Conservation (phyloP, 2,797 vertebrate genomes). For the Hyperoplus lanceolatus region DNA sequence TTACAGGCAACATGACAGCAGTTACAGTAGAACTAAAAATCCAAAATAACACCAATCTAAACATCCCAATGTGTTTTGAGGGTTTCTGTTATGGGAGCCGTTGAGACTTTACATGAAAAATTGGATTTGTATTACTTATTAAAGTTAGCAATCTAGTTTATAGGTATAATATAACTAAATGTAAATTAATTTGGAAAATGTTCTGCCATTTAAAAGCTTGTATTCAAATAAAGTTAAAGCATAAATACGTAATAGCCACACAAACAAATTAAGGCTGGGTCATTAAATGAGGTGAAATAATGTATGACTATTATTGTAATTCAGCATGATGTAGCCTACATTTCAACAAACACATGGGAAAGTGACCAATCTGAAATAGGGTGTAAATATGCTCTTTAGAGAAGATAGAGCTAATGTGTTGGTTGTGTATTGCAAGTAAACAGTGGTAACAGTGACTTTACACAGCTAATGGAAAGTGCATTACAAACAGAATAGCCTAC, state of each 20-base stretch:
- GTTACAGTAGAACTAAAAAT: neutral
- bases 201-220: neutral
- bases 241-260: neutral
- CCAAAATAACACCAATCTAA: no score
- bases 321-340: neutral
- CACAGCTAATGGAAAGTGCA: neutral
- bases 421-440: conserved; percentile 2
- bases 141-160: no score
- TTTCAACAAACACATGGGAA: neutral
- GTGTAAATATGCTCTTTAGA: conserved; percentile 1
- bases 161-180: neutral
- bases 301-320: neutral
- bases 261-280: neutral
- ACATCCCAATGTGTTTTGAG: no score
- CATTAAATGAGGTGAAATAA: neutral
- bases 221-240: no score
- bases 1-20: conserved; percentile 1
- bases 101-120: no score
- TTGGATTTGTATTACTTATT: neutral
- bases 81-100: no score
- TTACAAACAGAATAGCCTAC: neutral
- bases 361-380: neutral
- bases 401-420: neutral
- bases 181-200: neutral
- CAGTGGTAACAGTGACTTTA: neutral